A percentile compares a stretch with the other conserved stretches of the same genome.
Evolutionary conservation across 2,888 invertebrate genomes (phyloP).

Genomic region (Eristalis arbustorum): DNA sequence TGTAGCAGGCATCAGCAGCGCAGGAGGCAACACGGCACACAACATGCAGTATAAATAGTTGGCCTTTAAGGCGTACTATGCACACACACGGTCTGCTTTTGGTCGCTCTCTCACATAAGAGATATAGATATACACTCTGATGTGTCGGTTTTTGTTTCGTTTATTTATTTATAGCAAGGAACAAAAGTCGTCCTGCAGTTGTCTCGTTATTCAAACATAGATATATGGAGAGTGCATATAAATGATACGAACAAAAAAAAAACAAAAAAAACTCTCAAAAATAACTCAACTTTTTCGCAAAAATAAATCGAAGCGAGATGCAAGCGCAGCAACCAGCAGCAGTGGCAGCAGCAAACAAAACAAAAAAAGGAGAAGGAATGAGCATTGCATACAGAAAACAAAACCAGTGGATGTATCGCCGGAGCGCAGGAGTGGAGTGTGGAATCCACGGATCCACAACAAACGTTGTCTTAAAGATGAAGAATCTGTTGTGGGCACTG

Average conservation of each 20-base stretch:
- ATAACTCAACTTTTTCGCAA: constrained; percentile 63
- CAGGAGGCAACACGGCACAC: constrained; percentile 41
- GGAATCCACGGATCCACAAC: constrained; percentile 51
- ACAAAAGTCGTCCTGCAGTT: constrained; percentile 69
- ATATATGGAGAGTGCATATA: constrained; percentile 61
- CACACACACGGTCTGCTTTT: constrained; percentile 31
- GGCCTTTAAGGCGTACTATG: constrained; percentile 60
- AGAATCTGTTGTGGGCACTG: constrained; percentile 34
- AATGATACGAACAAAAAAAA: background rate
- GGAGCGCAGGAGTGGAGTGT: background rate
- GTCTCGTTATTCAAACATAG: constrained; percentile 70
- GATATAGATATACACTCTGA: constrained; percentile 26
- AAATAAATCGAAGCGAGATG: constrained; percentile 55
- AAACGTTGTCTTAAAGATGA: constrained; percentile 59
- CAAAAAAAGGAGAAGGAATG: background rate
- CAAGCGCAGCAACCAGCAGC: constrained; percentile 19
- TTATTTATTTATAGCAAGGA: constrained; percentile 52
- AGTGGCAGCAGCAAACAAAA: constrained; percentile 5
- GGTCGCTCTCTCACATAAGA: constrained; percentile 35
- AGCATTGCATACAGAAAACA: constrained; percentile 2
- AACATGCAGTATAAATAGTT: constrained; percentile 64
- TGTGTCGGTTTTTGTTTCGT: constrained; percentile 23
- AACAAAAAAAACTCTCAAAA: constrained; percentile 49
- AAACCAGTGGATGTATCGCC: background rate
- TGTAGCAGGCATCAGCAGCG: constrained; percentile 16